phyloP scores from a whole-genome alignment of 2,797 vertebrate species.

The Poecilia velifera region DNA sequence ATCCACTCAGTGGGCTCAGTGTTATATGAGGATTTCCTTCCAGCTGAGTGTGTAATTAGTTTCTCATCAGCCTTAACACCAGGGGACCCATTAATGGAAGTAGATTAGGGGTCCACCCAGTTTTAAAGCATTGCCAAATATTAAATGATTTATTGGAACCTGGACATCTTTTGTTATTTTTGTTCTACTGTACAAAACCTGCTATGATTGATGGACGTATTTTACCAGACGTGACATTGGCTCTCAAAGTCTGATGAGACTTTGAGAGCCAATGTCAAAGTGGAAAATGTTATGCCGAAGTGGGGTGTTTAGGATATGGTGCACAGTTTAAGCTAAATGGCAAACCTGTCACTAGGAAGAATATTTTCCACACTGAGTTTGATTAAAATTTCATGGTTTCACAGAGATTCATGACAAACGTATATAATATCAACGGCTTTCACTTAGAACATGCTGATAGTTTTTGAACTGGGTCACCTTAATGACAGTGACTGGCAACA shows the following conservation, averaged over 20 bases:
- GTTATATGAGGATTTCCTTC: conserved; percentile 72
- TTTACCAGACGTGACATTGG: background rate
- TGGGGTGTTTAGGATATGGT: background rate
- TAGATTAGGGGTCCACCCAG: conserved; percentile 47
- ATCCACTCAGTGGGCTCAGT: conserved; percentile 36
- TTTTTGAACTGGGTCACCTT: background rate
- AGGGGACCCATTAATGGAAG: conserved; percentile 64
- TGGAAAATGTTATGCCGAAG: background rate
- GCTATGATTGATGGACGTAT: conserved; percentile 2
- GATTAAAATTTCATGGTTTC: background rate
- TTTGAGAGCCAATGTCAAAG: no score
- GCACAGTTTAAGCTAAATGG: background rate
- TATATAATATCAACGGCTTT: background rate
- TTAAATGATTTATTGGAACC: conserved; percentile 36
- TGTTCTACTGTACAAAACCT: background rate
- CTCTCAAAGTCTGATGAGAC: background rate
- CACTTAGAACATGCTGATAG: background rate
- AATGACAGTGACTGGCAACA: background rate
- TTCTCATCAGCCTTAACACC: conserved; percentile 74
- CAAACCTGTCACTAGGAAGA: background rate
- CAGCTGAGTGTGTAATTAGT: conserved; percentile 76
- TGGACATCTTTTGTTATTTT: background rate
- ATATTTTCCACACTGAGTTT: background rate
- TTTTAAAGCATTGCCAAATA: conserved; percentile 43
- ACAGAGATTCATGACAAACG: background rate